Base-by-base conservation (phyloP, 2,797 vertebrate genomes). In the Botia kubotai region DNA sequence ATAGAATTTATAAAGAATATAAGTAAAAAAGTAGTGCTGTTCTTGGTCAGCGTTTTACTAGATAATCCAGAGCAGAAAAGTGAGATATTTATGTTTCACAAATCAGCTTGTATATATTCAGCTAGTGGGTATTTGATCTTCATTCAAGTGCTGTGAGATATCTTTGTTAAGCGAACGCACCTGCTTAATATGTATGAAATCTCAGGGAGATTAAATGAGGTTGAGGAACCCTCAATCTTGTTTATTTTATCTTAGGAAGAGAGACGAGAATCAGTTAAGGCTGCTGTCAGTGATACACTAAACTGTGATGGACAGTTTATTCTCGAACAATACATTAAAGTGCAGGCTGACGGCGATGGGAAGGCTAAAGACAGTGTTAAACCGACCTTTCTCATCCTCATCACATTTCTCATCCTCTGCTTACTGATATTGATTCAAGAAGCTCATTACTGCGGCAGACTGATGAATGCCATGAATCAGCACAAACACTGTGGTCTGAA, bases 371-470 rank as follows among this genome's bases (percentile, higher is more conserved):
- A 17, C 53, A 55, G 66, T 43, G 68, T 52, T 85, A 83, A 77
- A 87, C 82, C 60, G 80, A 53, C 63, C 86, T 62, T 65, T 68
- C 79, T 85, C 72, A n/a, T 78, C 82, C 80, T 82, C 86, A 83
- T 83, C 80, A 77, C 76, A 68, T 79, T 77, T 82, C 82, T 85
- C 70, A 82, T 80, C 66, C 82, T 72, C 69, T 2, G 76, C 75
- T 85, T 80, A 87, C 82, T 87, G 86, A 83, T 87, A 84, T 81
- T 82, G 86, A 85, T 75, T 85, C 75, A 77, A 85, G 82, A 79
- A 87, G 79, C 83, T 83, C 79, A 81, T 85, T 82, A 87, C 76
- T 63, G 66, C 74, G 36, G 68, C 55, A 71, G 67, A 62, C 73
- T 85, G 86, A 84, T 82, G 84, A 84, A 80, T 43, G 82, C 82